Evolutionary conservation across 2,888 invertebrate genomes (phyloP).

Genomic region (Calameuta pallipes): DNA sequence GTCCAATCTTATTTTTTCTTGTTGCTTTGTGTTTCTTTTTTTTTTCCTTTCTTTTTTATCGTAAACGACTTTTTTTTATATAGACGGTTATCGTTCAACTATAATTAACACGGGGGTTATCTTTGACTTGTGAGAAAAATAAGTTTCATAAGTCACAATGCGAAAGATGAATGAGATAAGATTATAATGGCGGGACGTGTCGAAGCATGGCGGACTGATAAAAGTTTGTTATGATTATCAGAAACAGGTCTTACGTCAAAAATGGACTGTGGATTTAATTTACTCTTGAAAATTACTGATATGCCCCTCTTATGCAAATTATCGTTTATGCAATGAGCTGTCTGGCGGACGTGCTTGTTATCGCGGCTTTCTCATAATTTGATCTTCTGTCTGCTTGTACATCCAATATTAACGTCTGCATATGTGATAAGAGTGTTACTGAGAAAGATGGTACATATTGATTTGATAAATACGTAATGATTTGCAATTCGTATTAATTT

Average conservation of each 20-base stretch:
- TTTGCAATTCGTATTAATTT: background rate
- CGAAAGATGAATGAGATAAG: background rate
- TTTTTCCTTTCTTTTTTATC: background rate
- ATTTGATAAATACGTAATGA: background rate
- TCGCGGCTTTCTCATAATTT: background rate
- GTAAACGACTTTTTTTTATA: background rate
- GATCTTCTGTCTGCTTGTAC: background rate
- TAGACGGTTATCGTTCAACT: background rate
- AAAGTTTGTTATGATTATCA: background rate
- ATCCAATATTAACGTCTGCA: background rate
- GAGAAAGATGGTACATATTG: background rate
- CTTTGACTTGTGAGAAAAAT: background rate
- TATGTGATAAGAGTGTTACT: background rate
- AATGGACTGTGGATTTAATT: background rate
- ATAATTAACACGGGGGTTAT: background rate
- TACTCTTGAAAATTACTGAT: background rate
- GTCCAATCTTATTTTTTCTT: background rate
- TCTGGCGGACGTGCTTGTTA: background rate
- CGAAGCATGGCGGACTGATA: background rate
- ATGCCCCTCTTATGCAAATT: background rate
- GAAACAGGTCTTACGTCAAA: background rate
- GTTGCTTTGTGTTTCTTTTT: background rate
- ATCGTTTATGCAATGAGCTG: background rate
- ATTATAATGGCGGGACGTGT: background rate
- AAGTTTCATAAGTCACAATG: background rate